These are phyloP conservation scores for Terrapene triunguis DNA, from an alignment of 2,113 vertebrate genomes.

Conservation along the genomic window DNA sequence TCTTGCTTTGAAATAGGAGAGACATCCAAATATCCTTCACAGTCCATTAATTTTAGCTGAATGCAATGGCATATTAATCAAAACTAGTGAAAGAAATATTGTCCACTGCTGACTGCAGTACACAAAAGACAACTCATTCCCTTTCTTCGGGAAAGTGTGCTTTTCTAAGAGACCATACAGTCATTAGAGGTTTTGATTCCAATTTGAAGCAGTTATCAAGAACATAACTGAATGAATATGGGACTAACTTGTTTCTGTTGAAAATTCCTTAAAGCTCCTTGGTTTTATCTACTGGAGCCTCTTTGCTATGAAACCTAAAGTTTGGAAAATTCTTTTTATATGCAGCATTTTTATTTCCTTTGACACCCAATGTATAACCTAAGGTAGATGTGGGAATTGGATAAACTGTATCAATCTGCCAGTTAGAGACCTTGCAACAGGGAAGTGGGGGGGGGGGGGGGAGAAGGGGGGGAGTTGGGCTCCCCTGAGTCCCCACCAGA, in stretches of 20 bases:
- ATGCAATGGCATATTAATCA: constrained; percentile 48
- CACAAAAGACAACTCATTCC: neutral
- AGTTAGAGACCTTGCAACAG: neutral
- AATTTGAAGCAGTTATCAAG: neutral
- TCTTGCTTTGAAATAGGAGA: constrained; percentile 34
- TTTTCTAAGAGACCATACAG: neutral
- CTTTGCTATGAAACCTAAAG: neutral
- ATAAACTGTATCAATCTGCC: neutral
- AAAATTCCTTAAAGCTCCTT: neutral
- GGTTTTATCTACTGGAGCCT: neutral
- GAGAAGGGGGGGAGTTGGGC: neutral
- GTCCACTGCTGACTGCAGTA: neutral
- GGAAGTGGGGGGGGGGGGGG: neutral
- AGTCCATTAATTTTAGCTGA: constrained; percentile 52
- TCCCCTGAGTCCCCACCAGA: neutral
- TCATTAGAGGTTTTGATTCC: constrained; percentile 12
- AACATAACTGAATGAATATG: neutral
- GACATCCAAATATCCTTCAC: constrained; percentile 50
- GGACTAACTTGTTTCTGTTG: neutral
- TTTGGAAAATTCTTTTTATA: neutral
- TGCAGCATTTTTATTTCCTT: constrained; percentile 2
- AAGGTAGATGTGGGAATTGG: neutral
- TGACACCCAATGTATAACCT: neutral
- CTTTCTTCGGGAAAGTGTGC: neutral
- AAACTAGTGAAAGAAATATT: constrained; percentile 1